Percentiles rank a stretch among this genome's conserved stretches.
These are phyloP conservation scores for Philopedon plagiatum DNA, from an alignment of 2,888 invertebrate genomes.

Conservation along the genomic window DNA sequence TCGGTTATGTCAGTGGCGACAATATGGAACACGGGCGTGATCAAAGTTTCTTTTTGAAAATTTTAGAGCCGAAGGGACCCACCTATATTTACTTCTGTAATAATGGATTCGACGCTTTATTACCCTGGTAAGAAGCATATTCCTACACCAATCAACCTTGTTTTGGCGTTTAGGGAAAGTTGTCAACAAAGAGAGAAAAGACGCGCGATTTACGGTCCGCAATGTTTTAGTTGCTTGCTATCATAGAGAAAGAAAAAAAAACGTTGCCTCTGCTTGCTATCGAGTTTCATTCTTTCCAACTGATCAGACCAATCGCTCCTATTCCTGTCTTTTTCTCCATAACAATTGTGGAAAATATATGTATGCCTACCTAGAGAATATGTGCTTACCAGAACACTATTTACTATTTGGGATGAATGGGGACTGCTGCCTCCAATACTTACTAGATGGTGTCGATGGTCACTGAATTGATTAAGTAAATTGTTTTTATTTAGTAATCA, in stretches of 20 bases:
- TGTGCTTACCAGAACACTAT: no score
- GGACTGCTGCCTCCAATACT: no score
- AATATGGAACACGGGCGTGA: slow-evolving; percentile 39
- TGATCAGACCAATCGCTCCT: neutral
- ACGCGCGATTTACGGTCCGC: slow-evolving; percentile 35
- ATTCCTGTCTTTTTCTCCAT: neutral
- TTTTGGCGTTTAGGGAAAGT: slow-evolving; percentile 24
- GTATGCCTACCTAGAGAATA: neutral
- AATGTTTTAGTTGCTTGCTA: slow-evolving; percentile 30
- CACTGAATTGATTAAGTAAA: neutral
- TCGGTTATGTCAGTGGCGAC: slow-evolving; percentile 37
- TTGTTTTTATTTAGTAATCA: neutral
- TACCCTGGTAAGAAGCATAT: slow-evolving; percentile 63
- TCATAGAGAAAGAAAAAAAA: no score
- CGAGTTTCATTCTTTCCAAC: neutral
- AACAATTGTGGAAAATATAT: neutral
- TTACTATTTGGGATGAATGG: no score
- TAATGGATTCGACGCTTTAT: slow-evolving; percentile 65
- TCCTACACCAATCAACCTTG: slow-evolving; percentile 46
- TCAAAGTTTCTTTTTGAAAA: slow-evolving; percentile 30
- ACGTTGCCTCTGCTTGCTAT: no score
- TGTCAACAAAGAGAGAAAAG: slow-evolving; percentile 39
- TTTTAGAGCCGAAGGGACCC: slow-evolving; percentile 1
- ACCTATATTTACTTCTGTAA: slow-evolving; percentile 38
- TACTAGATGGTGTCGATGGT: no score